phyloP scores from a whole-genome alignment of 2,797 vertebrate species.

The Cheirogaleus major region DNA sequence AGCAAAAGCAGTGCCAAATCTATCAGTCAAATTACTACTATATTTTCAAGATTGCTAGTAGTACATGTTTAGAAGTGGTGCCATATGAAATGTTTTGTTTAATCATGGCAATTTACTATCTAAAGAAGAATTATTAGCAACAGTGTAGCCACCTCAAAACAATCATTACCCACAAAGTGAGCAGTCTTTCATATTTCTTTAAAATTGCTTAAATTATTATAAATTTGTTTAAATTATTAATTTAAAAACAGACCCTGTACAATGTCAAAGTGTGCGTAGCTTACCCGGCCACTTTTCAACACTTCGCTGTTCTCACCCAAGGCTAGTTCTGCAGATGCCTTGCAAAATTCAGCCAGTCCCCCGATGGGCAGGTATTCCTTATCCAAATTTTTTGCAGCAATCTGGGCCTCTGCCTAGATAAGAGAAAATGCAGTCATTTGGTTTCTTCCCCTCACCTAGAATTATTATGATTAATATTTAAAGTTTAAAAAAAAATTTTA shows the following conservation, averaged over 20 bases:
- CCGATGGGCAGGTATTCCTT: slow-evolving; percentile 96
- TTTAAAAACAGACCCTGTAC: not conserved
- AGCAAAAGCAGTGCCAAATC: not conserved
- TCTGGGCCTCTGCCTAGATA: slow-evolving; percentile 93
- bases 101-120: not conserved
- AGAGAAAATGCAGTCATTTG: not conserved
- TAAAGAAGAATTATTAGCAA: not conserved
- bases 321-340: slow-evolving; percentile 93
- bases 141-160: not conserved
- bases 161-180: not conserved
- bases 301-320: slow-evolving; percentile 93
- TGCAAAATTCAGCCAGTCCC: slow-evolving; percentile 93
- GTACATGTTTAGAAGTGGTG: not conserved
- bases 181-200: not conserved
- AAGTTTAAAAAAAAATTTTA: not conserved
- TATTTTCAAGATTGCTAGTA: not conserved
- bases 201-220: not conserved
- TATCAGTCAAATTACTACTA: not conserved
- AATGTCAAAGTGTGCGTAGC: slow-evolving; percentile 50
- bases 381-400: slow-evolving; percentile 94
- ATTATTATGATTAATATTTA: not conserved
- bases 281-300: slow-evolving; percentile 94
- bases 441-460: not conserved
- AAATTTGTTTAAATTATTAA: not conserved
- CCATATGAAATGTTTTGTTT: not conserved